Evolutionary conservation across 2,113 vertebrate species (phyloP), one percentile per base, ranked within the genome.

Genomic region (Furnarius figulus): DNA sequence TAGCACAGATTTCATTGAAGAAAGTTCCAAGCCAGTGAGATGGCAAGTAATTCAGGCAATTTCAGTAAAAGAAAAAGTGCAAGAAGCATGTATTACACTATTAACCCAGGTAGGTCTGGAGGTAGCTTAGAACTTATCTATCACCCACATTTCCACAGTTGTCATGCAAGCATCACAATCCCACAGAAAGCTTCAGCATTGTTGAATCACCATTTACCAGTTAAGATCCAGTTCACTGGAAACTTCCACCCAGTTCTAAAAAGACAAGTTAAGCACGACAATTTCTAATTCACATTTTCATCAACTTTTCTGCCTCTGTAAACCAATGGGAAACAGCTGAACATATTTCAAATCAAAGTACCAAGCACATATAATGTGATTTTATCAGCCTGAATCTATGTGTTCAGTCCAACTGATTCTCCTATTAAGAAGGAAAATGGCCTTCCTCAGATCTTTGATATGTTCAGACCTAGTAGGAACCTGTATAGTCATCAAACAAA

Each of bases 331-430:
- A 81, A 93, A 82, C 47, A 39, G 44, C 39, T 67, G 63, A 95
- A 95, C 93, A 49, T 53, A 86, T 90, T 97, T 95, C 42, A 97
- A 91, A 93, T 85, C 70, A 91, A 94, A 94, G 85, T 53, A 93
- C 16, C 28, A 65, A 91, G 23, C 18, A 77, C 14, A 52, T 50
- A 6, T 44, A 53, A 70, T 87, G 89, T 95, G 35, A 59, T 87
- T 37, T n/a, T 65, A 44, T 91, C 72, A 77, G 24, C 27, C 24
- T 84, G 59, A 81, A 77, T 24, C 6, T 22, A 59, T 40, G 31
- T 47, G 50, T 70, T 93, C 70, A 85, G 44, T 67, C 18, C 23
- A 67, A 91, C 18, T 92, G 35, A 95, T 92, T 95, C 56, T 91
- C 8, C n/a, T 89, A 2, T 70, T 91, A 91, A 70, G 62, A 92